A percentile compares a stretch with the other conserved stretches of the same genome.
Evolutionary conservation across 2,797 vertebrate species (phyloP).

Genomic region (Oceanodroma leucorhoa): DNA sequence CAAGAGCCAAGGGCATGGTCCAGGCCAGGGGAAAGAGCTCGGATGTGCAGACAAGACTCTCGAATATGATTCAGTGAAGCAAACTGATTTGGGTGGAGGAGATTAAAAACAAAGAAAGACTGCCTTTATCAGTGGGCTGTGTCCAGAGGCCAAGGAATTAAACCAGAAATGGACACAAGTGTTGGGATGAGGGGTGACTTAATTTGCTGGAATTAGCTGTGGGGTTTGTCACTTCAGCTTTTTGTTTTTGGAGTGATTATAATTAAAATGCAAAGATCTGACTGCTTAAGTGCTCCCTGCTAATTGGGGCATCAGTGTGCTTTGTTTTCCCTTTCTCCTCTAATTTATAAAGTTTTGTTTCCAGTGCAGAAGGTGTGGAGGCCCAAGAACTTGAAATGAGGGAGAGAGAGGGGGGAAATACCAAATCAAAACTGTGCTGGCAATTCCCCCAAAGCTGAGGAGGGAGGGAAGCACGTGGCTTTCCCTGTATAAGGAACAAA

Average conservation of each 20-base stretch:
- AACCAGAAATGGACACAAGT: not conserved
- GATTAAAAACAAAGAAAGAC: slow-evolving; percentile 6
- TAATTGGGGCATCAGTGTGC: not conserved
- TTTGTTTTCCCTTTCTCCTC: slow-evolving; percentile 15
- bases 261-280: slow-evolving; percentile 54
- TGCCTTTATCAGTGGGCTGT: not conserved
- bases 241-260: slow-evolving; percentile 24
- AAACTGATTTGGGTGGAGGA: not conserved
- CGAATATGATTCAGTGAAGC: not conserved
- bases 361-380: not conserved
- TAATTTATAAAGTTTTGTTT: slow-evolving; percentile 34
- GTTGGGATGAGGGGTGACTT: not conserved
- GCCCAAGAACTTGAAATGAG: not conserved
- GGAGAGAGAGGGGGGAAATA: not conserved
- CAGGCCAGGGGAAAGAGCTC: not conserved
- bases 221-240: slow-evolving; percentile 33
- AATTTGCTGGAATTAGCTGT: slow-evolving; percentile 35
- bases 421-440: not conserved
- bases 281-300: not conserved
- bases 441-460: not conserved
- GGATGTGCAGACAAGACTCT: not conserved
- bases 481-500: not conserved
- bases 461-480: not conserved
- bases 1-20: not conserved
- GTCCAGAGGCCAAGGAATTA: slow-evolving; percentile 36